These are phyloP conservation scores for Virgularia gustaviana DNA, from an alignment of 92 coral and sea anemone species.

Conservation along the genomic window DNA sequence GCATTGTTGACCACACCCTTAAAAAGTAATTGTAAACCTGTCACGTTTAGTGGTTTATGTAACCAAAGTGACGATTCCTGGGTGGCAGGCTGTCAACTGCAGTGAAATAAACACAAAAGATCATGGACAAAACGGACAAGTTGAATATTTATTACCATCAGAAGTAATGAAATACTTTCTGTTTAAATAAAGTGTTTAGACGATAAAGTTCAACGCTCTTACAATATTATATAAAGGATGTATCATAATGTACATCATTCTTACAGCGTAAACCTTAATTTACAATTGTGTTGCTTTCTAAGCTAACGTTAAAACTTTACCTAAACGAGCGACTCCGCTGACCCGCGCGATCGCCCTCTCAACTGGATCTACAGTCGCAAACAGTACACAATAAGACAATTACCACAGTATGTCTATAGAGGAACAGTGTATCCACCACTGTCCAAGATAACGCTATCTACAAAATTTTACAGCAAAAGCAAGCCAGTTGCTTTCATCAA, in stretches of 20 bases:
- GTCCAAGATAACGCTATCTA: constrained; percentile 19
- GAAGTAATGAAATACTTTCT: neutral
- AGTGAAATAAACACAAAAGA: no score
- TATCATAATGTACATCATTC: neutral
- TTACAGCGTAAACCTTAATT: neutral
- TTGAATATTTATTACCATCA: neutral
- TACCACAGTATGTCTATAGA: neutral
- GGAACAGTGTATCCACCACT: constrained; percentile 36
- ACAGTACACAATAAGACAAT: neutral
- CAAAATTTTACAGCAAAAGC: constrained; percentile 31
- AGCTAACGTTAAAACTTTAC: constrained; percentile 40
- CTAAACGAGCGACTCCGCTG: constrained; percentile 20
- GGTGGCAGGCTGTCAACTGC: no score
- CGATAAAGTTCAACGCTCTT: neutral
- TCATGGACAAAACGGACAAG: no score
- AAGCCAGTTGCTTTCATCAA: constrained; percentile 34
- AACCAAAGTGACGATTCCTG: no score
- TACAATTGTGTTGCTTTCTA: constrained; percentile 22
- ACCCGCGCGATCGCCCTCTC: constrained; percentile 36
- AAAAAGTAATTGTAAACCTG: no score
- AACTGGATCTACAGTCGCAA: constrained; percentile 58
- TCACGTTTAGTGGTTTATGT: no score
- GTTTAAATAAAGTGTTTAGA: neutral
- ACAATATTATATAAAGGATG: neutral
- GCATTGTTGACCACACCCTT: no score